Evolutionary conservation across 2,797 vertebrate genomes (phyloP).

Genomic region (Parauchenoglanis ngamensis): DNA sequence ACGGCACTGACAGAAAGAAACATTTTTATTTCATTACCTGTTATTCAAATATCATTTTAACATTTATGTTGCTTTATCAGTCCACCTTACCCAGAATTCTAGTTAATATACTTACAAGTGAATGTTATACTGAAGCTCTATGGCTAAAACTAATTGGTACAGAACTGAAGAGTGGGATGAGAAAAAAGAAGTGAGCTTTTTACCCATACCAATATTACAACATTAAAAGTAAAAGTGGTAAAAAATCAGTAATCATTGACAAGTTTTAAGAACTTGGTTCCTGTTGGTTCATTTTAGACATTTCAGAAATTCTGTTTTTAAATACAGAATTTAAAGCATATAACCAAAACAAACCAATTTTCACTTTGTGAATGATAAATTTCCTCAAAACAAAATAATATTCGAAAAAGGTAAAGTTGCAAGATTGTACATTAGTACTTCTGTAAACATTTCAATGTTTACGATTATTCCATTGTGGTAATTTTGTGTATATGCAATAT

Average conservation of each 20-base stretch:
- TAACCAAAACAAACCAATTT: background rate
- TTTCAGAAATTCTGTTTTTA: background rate
- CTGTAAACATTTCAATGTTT: background rate
- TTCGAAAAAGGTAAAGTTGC: background rate
- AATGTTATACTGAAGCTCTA: background rate
- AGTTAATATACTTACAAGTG: background rate
- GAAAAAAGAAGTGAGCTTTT: background rate
- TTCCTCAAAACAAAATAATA: background rate
- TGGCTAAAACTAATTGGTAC: background rate
- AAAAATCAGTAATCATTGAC: background rate
- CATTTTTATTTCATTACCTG: background rate
- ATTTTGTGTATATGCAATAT: background rate
- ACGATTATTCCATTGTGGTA: background rate
- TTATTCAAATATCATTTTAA: background rate
- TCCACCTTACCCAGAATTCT: background rate
- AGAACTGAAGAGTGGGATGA: background rate
- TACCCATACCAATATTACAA: background rate
- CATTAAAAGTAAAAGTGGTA: background rate
- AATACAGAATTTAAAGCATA: background rate
- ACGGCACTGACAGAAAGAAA: slow-evolving; percentile 78
- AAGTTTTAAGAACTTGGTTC: background rate
- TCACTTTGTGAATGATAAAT: background rate
- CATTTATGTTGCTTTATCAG: background rate
- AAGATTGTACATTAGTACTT: background rate
- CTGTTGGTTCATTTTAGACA: background rate